Conservation (phyloP, 1,140 invertebrate species). For the Drosophila nikananu region DNA sequence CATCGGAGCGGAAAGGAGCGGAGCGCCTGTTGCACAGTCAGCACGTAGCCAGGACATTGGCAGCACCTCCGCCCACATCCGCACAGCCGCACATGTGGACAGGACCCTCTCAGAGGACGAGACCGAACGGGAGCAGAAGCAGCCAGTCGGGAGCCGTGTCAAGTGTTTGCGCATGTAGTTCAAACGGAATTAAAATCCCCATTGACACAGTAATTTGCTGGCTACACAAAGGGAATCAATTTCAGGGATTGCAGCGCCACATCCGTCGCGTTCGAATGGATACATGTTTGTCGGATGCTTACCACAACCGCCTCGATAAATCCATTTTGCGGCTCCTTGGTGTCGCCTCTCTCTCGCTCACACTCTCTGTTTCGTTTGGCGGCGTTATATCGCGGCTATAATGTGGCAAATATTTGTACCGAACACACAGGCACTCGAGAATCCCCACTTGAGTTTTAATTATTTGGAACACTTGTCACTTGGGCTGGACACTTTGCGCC, state of each 20-base stretch:
- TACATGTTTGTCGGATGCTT: conserved; percentile 81
- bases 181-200: conserved; percentile 83
- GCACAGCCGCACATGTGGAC: conserved; percentile 39
- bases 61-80: conserved; percentile 16
- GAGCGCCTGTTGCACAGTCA: conserved; percentile 65
- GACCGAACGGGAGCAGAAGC: conserved; percentile 15
- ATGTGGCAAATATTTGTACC: conserved; percentile 44
- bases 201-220: conserved; percentile 84
- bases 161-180: conserved; percentile 83
- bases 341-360: conserved; percentile 41
- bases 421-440: conserved; percentile 33
- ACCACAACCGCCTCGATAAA: conserved; percentile 85
- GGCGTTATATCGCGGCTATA: conserved; percentile 17
- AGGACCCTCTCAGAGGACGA: conserved; percentile 26
- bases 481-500: conserved; percentile 65
- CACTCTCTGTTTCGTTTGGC: conserved; percentile 12
- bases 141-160: conserved; percentile 45
- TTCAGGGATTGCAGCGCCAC: conserved; percentile 46
- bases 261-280: conserved; percentile 35
- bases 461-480: conserved; percentile 64
- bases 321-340: conserved; percentile 78
- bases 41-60: conserved; percentile 50
- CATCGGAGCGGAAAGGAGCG: conserved; percentile 19
- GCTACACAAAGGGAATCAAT: conserved; percentile 82
- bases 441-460: conserved; percentile 74